Conservation (phyloP, 2,888 invertebrate genomes). For the Lamellibrachia satsuma region DNA sequence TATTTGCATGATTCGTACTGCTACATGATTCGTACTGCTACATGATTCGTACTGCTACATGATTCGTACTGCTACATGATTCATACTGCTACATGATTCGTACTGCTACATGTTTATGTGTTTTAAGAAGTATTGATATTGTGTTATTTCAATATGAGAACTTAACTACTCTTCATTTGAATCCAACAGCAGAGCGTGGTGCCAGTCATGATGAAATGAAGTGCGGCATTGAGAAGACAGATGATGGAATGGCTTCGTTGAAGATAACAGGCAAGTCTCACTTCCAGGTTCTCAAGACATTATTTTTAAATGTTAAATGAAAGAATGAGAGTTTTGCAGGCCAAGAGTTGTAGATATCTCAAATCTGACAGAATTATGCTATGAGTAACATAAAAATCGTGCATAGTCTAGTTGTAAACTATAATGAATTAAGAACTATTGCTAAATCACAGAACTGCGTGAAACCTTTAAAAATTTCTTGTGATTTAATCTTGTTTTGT, state of each 20-base stretch:
- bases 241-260: constrained; percentile 2
- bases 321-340: too few species aligned
- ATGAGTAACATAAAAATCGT: background rate
- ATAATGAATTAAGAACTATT: background rate
- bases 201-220: constrained; percentile 1
- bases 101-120: background rate
- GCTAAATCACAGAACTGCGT: too few species aligned
- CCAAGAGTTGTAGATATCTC: background rate
- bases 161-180: background rate
- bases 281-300: background rate
- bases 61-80: background rate
- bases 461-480: background rate
- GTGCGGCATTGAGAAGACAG: background rate
- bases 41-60: background rate
- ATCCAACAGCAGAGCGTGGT: background rate
- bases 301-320: background rate
- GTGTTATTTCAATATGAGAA: background rate
- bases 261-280: background rate
- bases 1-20: background rate
- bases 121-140: background rate
- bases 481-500: background rate
- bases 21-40: background rate
- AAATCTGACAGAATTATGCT: background rate
- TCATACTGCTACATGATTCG: background rate
- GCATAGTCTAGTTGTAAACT: background rate